These are phyloP conservation scores for Otolemur garnettii DNA, from an alignment of 2,113 vertebrate species.

Conservation along the genomic window DNA sequence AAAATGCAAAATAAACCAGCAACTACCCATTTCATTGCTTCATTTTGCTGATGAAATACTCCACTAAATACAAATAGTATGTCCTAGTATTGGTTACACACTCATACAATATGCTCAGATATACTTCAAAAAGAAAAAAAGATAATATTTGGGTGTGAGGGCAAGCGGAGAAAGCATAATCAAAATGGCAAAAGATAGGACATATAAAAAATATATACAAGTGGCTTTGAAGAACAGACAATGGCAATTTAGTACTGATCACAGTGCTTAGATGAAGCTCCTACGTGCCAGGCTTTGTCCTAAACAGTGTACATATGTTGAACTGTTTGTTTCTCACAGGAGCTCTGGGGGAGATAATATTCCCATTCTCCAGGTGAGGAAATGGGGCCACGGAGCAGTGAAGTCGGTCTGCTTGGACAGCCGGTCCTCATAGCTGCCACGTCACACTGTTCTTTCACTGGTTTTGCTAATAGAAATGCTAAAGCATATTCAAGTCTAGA, in stretches of 20 bases:
- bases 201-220: neutral
- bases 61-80: neutral
- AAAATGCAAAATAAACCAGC: constrained; percentile 14
- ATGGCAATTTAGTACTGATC: neutral
- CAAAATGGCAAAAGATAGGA: neutral
- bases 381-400: neutral
- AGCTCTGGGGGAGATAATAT: neutral
- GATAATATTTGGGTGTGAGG: neutral
- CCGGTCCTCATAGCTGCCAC: neutral
- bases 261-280: neutral
- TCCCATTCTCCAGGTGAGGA: neutral
- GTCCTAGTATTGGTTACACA: neutral
- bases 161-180: neutral
- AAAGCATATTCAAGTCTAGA: neutral
- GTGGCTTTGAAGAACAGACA: neutral
- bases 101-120: neutral
- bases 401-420: neutral
- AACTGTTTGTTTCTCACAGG: neutral
- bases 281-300: neutral
- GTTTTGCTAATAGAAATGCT: neutral
- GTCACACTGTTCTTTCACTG: neutral
- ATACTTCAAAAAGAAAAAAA: constrained; percentile 1
- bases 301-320: neutral
- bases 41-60: neutral
- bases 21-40: neutral